phyloP scores from a whole-genome alignment of 2,113 vertebrate species.

The Trogon surrucura region DNA sequence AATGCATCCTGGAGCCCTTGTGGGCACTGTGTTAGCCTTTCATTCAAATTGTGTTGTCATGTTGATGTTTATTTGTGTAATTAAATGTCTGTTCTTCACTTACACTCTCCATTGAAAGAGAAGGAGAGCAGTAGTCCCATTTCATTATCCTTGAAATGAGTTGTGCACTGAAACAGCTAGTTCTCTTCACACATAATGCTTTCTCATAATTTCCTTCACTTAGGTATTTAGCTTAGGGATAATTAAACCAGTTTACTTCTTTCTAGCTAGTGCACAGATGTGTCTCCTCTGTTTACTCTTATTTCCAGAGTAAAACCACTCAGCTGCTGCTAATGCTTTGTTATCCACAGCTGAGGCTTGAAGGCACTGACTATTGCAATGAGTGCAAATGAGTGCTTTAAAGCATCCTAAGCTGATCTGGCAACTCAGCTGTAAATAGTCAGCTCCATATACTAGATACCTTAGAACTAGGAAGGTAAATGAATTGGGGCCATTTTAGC shows the following conservation, averaged over 20 bases:
- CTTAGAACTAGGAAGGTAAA: not conserved
- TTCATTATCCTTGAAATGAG: not conserved
- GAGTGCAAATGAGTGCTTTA: not conserved
- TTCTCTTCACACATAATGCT: not conserved
- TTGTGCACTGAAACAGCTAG: not conserved
- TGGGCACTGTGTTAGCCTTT: not conserved
- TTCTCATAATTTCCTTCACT: not conserved
- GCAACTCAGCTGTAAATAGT: not conserved
- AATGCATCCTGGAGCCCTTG: not conserved
- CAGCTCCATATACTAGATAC: not conserved
- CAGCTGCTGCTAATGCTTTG: not conserved
- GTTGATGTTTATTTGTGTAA: not conserved
- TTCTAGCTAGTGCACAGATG: not conserved
- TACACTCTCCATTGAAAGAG: not conserved
- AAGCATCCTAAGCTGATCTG: not conserved
- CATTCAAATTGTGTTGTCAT: not conserved
- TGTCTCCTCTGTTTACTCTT: not conserved
- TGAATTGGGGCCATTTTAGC: not conserved
- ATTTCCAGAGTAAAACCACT: not conserved
- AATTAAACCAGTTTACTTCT: not conserved
- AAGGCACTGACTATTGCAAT: not conserved
- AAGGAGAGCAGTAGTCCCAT: not conserved
- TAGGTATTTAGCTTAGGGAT: not conserved
- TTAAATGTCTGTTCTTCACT: not conserved
- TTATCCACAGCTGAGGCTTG: not conserved